Evolutionary conservation across 2,113 vertebrate genomes (phyloP).

Genomic region (Urocitellus parryii): DNA sequence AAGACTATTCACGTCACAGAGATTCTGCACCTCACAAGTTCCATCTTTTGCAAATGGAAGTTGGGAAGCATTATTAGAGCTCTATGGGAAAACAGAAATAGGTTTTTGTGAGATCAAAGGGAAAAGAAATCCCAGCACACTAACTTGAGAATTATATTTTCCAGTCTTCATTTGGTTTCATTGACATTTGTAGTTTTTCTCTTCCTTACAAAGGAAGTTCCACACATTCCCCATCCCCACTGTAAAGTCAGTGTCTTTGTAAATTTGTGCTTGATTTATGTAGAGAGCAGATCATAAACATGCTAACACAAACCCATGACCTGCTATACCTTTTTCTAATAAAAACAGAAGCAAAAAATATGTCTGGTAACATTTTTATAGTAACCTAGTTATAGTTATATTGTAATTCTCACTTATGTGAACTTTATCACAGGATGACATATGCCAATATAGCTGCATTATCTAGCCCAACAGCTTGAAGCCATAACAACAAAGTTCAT

Average conservation of each 20-base stretch:
- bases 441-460: neutral
- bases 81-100: neutral
- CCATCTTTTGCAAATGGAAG: neutral
- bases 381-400: conserved; percentile 1
- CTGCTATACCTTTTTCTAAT: neutral
- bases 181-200: neutral
- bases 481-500: neutral
- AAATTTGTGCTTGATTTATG: conserved; percentile 33
- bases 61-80: conserved; percentile 25
- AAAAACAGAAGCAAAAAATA: neutral
- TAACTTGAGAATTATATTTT: neutral
- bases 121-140: conserved; percentile 13
- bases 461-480: neutral
- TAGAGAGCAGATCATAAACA: neutral
- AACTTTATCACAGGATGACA: conserved; percentile 40
- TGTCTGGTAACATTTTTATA: neutral
- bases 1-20: neutral
- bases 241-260: conserved; percentile 23
- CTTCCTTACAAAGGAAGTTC: conserved; percentile 27
- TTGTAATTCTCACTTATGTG: conserved; percentile 42
- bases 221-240: neutral
- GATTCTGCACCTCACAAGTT: neutral
- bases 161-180: neutral
- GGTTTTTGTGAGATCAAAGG: neutral
- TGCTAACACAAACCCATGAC: neutral